A percentile compares a stretch with the other conserved stretches of the same genome.
These are phyloP conservation scores for Equus przewalskii DNA, from an alignment of 2,113 vertebrate genomes.

Conservation along the genomic window DNA sequence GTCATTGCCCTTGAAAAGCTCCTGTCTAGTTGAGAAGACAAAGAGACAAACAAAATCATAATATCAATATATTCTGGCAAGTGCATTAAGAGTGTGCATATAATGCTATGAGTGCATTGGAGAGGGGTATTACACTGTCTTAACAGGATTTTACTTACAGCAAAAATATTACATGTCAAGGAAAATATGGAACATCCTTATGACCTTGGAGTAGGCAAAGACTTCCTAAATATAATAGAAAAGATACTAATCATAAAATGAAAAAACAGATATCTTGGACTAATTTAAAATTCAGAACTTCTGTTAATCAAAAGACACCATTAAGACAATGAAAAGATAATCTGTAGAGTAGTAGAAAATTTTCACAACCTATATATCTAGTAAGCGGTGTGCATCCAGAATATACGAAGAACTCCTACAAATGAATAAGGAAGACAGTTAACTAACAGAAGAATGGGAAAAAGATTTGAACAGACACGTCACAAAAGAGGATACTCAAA, in stretches of 20 bases:
- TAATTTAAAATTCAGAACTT: conserved; percentile 3
- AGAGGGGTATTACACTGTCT: neutral
- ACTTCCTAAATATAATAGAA: neutral
- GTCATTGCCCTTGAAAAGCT: neutral
- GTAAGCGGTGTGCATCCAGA: neutral
- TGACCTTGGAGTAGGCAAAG: neutral
- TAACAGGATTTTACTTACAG: neutral
- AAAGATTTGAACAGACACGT: neutral
- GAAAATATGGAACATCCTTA: neutral
- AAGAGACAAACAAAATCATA: neutral
- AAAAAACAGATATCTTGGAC: neutral
- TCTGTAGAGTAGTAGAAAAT: neutral
- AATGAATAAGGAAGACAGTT: neutral
- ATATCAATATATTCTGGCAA: neutral
- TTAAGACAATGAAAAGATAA: neutral
- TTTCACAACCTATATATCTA: neutral
- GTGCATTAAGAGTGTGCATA: neutral
- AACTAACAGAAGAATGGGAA: neutral
- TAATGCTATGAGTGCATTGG: neutral
- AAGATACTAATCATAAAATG: neutral
- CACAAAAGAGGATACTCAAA: neutral
- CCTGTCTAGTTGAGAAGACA: neutral
- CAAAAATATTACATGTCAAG: neutral
- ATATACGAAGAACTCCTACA: neutral
- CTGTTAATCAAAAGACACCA: neutral